These are phyloP conservation scores for Ophonus ardosiacus DNA, from an alignment of 2,888 invertebrate genomes.

Conservation along the genomic window DNA sequence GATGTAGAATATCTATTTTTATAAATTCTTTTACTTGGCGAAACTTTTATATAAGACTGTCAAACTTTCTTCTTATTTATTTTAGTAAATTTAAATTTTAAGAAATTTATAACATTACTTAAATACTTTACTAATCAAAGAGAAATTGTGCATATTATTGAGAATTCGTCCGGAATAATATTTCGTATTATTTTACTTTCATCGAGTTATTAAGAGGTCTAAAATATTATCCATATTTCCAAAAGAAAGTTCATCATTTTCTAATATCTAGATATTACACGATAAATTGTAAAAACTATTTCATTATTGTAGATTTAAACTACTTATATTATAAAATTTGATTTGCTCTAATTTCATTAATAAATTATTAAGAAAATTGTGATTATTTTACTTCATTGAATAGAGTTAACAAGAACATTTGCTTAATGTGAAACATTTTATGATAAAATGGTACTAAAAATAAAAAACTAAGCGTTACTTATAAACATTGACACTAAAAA, in stretches of 20 bases:
- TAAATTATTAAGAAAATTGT: neutral
- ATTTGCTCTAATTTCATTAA: neutral
- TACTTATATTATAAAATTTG: neutral
- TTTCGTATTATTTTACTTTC: conserved; percentile 36
- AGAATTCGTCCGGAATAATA: conserved; percentile 29
- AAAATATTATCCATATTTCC: conserved; percentile 7
- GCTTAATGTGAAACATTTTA: neutral
- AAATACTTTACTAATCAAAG: conserved; percentile 11
- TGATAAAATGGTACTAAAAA: neutral
- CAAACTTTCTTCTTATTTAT: neutral
- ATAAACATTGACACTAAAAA: neutral
- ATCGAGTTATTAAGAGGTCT: neutral
- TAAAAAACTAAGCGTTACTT: neutral
- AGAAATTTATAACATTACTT: conserved; percentile 3
- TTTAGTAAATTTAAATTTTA: neutral
- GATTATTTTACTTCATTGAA: neutral
- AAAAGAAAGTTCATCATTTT: conserved; percentile 24
- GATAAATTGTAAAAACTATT: neutral
- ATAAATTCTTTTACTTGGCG: too few species aligned
- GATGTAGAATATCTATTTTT: too few species aligned
- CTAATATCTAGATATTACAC: neutral
- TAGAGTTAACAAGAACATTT: neutral
- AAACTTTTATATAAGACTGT: too few species aligned
- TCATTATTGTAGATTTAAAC: too few species aligned
- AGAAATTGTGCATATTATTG: conserved; percentile 3